Base-by-base conservation (phyloP, 2,888 invertebrate species). In the Ceraclea dissimilis region DNA sequence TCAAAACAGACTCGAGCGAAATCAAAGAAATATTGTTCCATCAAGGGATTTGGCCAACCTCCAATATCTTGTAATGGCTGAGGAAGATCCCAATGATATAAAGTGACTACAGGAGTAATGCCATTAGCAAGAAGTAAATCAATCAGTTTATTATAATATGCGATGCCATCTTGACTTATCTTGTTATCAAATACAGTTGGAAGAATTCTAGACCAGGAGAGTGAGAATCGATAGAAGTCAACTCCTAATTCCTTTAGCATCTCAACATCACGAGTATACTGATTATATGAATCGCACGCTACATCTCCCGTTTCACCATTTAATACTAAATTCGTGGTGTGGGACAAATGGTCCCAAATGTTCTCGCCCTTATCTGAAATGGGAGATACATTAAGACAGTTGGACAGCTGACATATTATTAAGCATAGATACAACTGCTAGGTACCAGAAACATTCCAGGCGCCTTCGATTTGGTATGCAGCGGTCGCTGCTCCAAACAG, bases 271-370 rank as follows among this genome's bases (percentile, higher is more conserved):
- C 79, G 75, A 62, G 72, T 69, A 63, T 74, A 79, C 63, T 73
- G 74, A 64, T 79, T 71, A 64, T 80, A 82, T n/a, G 79, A 80
- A 67, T 83, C 79, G 60, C 80, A 78, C 0, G 83, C 79, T 1
- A 79, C 66, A 60, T 83, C 79, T 0, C 79, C 82, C 50, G 73
- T 79, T 2, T 71, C 70, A 2, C 67, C 63, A 55, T 57, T 58
- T 17, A 13, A 17, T 8, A 57, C 39, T 17, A 52, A 39, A n/a
- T 58, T 39, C 18, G 48, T 33, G 16, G 31, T 49, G 54, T 67
- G 67, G 1, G 64, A 66, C 58, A 67, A 68, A 26, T 63, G 60
- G 62, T 78, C 76, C 73, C 74, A 78, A 34, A 76, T 70, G 65
- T 69, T 80, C 64, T 71, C 70, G 1, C 74, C 72, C 71, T 69